Evolutionary conservation across 2,113 vertebrate species (phyloP), one percentile per base, ranked within the genome.

Genomic region (Festucalex cinctus): DNA sequence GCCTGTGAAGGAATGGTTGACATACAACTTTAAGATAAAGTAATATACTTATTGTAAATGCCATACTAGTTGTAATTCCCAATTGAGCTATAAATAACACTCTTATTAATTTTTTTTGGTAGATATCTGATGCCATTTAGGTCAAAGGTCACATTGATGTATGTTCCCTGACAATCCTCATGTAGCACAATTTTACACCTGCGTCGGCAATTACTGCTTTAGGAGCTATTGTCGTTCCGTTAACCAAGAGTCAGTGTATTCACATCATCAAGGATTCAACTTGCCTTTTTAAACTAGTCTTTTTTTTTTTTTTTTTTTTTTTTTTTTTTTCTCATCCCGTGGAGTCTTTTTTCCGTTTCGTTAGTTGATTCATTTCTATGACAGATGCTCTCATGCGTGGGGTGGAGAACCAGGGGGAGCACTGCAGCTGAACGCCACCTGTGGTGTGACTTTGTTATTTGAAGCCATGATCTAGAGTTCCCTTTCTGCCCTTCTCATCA

Each of bases 401-500:
- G 75, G 78, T 6, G 70, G 49, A 71, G 70, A 76, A 80, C 80
- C 75, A 43, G 80, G 80, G 78, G 81, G 78, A 75, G 76, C 68
- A 41, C 75, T 80, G 77, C 75, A 83, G 82, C 81, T 81, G 76
- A 86, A 78, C 74, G 58, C 83, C 86, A 86, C 86, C 83, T 83
- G 83, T 58, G 36, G 76, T 86, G 83, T 80, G 80, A 78, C 76
- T 86, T 83, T 88, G 85, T 90, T 86, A 88, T 89, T 83, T 84
- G 86, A 89, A 84, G 86, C 87, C 66, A 0, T 12, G 71, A 76
- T 86, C 83, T 88, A 81, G 76, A 81, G 79, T 88, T 86, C 63
- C 82, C 69, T 71, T 46, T 65, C 74, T 85, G 83, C 75, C 83
- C 82, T 80, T 74, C 80, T 85, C 81, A 68, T 82, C 68, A 76